Conservation (phyloP, 2,888 invertebrate genomes). For the Pediacus dermestoides region DNA sequence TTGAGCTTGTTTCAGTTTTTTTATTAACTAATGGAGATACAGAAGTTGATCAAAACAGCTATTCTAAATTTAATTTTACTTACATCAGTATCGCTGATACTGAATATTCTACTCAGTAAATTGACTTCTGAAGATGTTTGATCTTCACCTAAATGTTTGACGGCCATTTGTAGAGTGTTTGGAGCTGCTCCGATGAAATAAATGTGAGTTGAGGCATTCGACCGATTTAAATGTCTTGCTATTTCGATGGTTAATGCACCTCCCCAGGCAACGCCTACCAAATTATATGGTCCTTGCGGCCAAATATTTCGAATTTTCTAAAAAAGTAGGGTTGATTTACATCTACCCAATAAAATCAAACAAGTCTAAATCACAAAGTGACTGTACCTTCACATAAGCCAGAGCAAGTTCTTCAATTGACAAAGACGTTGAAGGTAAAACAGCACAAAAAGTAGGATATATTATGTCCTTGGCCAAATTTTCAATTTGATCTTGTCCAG, state of each 20-base stretch:
- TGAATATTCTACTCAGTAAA: slow-evolving; percentile 57
- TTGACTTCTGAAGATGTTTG: slow-evolving; percentile 51
- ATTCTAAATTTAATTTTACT: slow-evolving; percentile 12
- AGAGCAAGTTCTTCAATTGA: slow-evolving; percentile 38
- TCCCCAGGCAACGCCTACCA: slow-evolving; percentile 90
- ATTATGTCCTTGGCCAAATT: slow-evolving; percentile 41
- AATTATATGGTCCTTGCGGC: slow-evolving; percentile 63
- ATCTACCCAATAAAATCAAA: not conserved
- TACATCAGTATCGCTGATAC: slow-evolving; percentile 47
- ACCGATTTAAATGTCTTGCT: slow-evolving; percentile 66
- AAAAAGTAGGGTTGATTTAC: slow-evolving; percentile 33
- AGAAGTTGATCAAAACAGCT: too few species aligned
- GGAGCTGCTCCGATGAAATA: slow-evolving; percentile 83
- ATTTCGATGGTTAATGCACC: slow-evolving; percentile 77
- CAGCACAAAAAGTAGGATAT: slow-evolving; percentile 46
- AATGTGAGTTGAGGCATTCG: slow-evolving; percentile 55
- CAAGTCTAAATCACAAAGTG: not conserved
- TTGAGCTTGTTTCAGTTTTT: not conserved
- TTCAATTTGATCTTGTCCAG: slow-evolving; percentile 34
- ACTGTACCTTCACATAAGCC: slow-evolving; percentile 39
- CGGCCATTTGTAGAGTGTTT: slow-evolving; percentile 59
- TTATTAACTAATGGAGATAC: too few species aligned
- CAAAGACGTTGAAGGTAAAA: slow-evolving; percentile 36
- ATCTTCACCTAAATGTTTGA: slow-evolving; percentile 50
- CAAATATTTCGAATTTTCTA: slow-evolving; percentile 61